Evolutionary conservation across 2,113 vertebrate species (phyloP).

Genomic region (Gopherus evgoodei): DNA sequence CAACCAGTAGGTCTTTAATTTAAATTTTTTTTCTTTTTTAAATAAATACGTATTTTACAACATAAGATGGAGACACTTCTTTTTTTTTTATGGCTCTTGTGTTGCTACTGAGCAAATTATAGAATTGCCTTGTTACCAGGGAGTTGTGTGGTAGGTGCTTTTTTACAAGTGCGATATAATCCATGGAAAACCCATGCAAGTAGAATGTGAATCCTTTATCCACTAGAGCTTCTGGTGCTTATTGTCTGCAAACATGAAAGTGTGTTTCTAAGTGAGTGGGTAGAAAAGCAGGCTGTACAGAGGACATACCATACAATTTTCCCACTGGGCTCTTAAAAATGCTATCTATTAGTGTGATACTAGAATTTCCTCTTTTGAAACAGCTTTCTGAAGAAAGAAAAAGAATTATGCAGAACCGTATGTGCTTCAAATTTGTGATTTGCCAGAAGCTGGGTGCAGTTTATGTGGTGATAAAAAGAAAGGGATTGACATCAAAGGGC

Average conservation of each 20-base stretch:
- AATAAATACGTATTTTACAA: neutral
- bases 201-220: neutral
- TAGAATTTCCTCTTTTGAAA: constrained; percentile 14
- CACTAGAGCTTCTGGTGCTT: neutral
- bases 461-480: neutral
- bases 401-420: neutral
- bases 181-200: neutral
- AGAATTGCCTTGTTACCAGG: fast-evolving
- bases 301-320: neutral
- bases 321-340: constrained; percentile 1
- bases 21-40: neutral
- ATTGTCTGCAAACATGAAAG: neutral
- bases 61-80: fast-evolving
- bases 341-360: neutral
- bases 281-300: neutral
- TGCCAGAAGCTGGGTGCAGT: neutral
- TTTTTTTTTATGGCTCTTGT: neutral
- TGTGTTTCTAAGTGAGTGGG: neutral
- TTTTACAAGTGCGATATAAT: neutral
- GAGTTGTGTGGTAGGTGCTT: neutral
- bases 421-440: neutral
- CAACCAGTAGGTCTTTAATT: neutral
- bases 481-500: neutral
- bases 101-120: fast-evolving
- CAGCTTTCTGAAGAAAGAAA: neutral